A percentile compares a stretch with the other conserved stretches of the same genome.
Conservation (phyloP, 2,797 vertebrate genomes). For the Perdix hodgsoniae region DNA sequence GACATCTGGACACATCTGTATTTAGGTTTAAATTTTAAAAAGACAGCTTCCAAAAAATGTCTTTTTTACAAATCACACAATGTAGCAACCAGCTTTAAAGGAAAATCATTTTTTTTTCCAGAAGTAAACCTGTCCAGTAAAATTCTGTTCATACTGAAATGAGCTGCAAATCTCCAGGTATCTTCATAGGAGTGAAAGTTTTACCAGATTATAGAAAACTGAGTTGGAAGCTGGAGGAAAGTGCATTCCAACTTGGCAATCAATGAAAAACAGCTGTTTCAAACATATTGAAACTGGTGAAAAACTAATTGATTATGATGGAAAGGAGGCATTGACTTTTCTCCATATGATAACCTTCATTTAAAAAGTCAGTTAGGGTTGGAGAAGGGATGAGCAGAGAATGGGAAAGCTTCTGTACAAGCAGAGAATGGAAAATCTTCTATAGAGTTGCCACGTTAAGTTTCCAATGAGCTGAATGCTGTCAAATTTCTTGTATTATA, state of each 20-base stretch:
- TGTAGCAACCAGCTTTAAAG: background rate
- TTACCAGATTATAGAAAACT: background rate
- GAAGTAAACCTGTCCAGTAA: background rate
- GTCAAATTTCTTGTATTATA: background rate
- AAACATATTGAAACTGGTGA: background rate
- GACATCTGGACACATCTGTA: background rate
- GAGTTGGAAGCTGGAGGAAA: background rate
- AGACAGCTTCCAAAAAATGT: background rate
- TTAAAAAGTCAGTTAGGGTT: background rate
- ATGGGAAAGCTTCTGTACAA: background rate
- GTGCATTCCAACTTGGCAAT: background rate
- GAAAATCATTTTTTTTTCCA: background rate
- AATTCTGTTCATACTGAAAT: background rate
- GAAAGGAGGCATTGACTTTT: background rate
- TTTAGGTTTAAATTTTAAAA: slow-evolving; percentile 1
- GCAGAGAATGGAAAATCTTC: background rate
- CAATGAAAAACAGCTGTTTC: background rate
- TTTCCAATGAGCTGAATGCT: background rate
- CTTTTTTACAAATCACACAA: background rate
- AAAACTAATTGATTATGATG: background rate
- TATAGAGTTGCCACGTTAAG: background rate
- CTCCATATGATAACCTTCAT: background rate
- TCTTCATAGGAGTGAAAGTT: background rate
- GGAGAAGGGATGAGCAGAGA: background rate
- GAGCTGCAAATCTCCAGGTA: background rate